Base-by-base conservation (phyloP, 2,797 vertebrate genomes). In the Falco concolor region DNA sequence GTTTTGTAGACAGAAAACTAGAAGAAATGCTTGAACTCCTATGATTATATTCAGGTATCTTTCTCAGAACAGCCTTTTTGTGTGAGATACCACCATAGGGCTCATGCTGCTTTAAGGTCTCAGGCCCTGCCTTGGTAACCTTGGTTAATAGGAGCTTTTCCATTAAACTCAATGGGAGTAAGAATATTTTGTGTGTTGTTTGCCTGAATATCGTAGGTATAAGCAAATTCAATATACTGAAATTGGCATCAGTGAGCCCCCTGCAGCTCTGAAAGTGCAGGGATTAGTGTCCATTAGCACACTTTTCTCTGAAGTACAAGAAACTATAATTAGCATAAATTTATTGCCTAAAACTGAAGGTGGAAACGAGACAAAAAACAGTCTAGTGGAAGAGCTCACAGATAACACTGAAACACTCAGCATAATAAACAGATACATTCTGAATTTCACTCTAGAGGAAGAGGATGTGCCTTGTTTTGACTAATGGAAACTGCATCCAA, bases 281-380 rank as follows among this genome's bases (percentile, higher is more conserved):
- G 44, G 60, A 88, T 92, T 91, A 79, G 50, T 24, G 61, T 78
- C 79, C 89, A 92, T 92, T 94, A 96, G 57, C 81, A 87, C 21
- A 57, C 34, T 84, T 81, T 44, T 65, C 54, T 72, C 73, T 65
- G 34, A 91, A 88, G 21, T 38, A 95, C 36, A 73, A 77, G 76
- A 88, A 90, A 88, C 23, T 69, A 17, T 34, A 84, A 73, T 93
- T 63, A 88, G 73, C 45, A 86, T 84, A 73, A 60, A 91, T 92
- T 83, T 80, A 60, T 44, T 73, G 36, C 78, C 76, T 86, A 59
- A 88, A 92, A 81, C 24, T 44, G 44, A 88, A 86, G 63, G 45
- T 27, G 17, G 47, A 93, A 94, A 85, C 68, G 12, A 93, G 50
- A 44, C 6, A 36, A 85, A 85, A 12, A 47, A 27, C 70, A 85